A percentile compares a stretch with the other conserved stretches of the same genome.
Conservation (phyloP, 1,140 invertebrate genomes). For the Luehdorfia chinensis region DNA sequence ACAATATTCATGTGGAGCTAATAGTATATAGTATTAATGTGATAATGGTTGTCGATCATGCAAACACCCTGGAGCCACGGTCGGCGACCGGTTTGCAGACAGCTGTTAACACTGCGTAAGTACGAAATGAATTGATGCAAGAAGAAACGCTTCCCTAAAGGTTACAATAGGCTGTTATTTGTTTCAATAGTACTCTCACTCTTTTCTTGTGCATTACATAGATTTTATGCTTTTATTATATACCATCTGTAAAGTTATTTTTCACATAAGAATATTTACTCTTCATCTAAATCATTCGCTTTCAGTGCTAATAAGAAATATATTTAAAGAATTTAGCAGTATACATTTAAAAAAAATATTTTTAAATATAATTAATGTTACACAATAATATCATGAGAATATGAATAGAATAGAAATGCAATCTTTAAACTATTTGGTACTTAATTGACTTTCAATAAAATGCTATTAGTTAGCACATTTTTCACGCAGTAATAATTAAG, state of each 20-base stretch:
- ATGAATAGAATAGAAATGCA: too few species aligned
- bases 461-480: too few species aligned
- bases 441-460: too few species aligned
- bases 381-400: too few species aligned
- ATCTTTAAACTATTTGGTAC: too few species aligned
- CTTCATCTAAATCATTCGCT: conserved; percentile 16
- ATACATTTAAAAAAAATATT: too few species aligned
- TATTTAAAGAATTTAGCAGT: too few species aligned
- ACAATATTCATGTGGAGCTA: conserved; percentile 55
- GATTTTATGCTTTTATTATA: conserved; percentile 21
- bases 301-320: conserved; percentile 9
- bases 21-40: conserved; percentile 71
- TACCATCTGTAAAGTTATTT: conserved; percentile 13
- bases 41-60: conserved; percentile 75
- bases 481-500: too few species aligned
- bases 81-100: conserved; percentile 58
- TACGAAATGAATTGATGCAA: conserved; percentile 65
- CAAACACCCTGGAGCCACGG: conserved; percentile 60
- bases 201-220: conserved; percentile 58
- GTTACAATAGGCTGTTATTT: conserved; percentile 68
- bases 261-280: conserved; percentile 7
- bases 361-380: too few species aligned
- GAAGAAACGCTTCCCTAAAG: conserved; percentile 53
- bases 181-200: conserved; percentile 48
- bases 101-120: conserved; percentile 64